These are phyloP conservation scores for Pristis pectinata DNA, from an alignment of 2,797 vertebrate species.

Conservation along the genomic window DNA sequence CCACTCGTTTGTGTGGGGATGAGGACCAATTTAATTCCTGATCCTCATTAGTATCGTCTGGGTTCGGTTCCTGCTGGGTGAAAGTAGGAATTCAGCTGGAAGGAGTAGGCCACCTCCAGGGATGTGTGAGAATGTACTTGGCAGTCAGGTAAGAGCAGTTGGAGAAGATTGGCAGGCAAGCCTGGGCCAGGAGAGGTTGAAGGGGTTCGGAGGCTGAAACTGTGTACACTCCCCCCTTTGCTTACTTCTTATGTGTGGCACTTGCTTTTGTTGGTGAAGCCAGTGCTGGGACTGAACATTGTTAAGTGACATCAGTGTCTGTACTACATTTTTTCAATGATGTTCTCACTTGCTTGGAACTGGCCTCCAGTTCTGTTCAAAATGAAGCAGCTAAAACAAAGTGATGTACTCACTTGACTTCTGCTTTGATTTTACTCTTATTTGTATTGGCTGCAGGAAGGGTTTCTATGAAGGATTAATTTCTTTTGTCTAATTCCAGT, in stretches of 20 bases:
- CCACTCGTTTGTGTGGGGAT: too few relatives aligned
- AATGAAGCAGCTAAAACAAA: background rate
- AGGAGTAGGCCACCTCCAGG: background rate
- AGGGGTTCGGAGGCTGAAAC: background rate
- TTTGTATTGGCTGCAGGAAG: background rate
- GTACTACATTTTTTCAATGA: too few relatives aligned
- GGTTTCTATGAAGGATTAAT: background rate
- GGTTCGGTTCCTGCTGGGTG: background rate
- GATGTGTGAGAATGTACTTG: background rate
- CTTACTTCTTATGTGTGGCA: background rate
- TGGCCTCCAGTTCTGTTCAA: background rate
- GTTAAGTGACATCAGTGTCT: too few relatives aligned
- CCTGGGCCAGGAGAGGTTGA: too few relatives aligned
- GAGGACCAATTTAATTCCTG: too few relatives aligned
- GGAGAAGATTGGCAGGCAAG: background rate
- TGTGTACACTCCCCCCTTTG: background rate
- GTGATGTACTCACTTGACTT: background rate
- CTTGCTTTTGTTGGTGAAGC: background rate
- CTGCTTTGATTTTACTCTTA: background rate
- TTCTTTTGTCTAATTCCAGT: background rate
- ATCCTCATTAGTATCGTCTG: background rate
- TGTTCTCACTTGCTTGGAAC: too few relatives aligned
- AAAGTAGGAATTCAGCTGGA: background rate
- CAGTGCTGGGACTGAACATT: background rate
- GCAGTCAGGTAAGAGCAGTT: background rate